Evolutionary conservation across 2,888 invertebrate species (phyloP), one percentile per base, ranked within the genome.

Genomic region (Zhuqinia jingwanae): DNA sequence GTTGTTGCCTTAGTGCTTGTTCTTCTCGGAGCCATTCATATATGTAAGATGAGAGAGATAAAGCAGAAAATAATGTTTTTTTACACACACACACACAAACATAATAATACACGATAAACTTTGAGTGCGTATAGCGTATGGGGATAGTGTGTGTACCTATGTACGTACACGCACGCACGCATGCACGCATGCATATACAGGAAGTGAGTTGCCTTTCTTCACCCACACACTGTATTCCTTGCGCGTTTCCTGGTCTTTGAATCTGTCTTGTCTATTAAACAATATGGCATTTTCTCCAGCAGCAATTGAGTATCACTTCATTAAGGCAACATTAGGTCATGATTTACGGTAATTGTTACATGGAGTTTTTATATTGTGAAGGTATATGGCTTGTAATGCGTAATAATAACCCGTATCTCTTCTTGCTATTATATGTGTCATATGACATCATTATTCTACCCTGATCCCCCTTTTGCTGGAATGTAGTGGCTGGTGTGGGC

Each of bases 321-420:
- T 70, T 70, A 70, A 70, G 25, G 22, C 11, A 50, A 22, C 70
- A 70, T 70, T 70, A 50, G 50, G 70, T 47, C 47, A 25, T 70
- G 22, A 17, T 36, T 22, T 25, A 70, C 22, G 10, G 5, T 36
- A 25, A 36, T 36, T 36, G 36, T 36, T 36, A 8, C 36, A 6
- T 8, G 36, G 36, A 36, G 36, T 36, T 6, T 36, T 3, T 36
- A 36, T 36, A 36, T 6, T 6, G 36, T 36, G 36, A 36, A 36
- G 3, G 36, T 36, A 36, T 8, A 36, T 36, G 36, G 36, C 8
- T 36, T 36, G 8, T 36, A 36, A 36, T 36, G 36, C 36, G 36
- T 36, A 36, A 36, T 36, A 36, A 36, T 36, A 36, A 36, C 8
- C 3, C 3, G 3, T 36, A 36, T 36, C 36, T 36, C 36, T 36